These are phyloP conservation scores for Lucilia sericata DNA, from an alignment of 1,140 invertebrate genomes.

Conservation along the genomic window DNA sequence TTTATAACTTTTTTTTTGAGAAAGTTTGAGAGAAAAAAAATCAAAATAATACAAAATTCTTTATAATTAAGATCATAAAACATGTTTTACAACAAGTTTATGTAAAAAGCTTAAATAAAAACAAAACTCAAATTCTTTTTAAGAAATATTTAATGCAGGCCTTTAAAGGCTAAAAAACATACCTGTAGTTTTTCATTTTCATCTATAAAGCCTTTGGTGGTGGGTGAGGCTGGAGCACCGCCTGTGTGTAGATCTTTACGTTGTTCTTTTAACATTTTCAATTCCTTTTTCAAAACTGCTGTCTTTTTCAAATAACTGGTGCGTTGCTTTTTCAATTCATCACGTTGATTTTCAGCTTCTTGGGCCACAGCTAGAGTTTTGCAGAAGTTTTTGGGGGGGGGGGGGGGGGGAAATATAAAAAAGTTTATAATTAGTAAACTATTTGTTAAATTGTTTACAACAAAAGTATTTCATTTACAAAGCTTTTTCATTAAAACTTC, in stretches of 20 bases:
- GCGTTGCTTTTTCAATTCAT: slow-evolving; percentile 79
- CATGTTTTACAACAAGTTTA: not conserved
- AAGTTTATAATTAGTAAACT: not conserved
- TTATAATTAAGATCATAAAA: not conserved
- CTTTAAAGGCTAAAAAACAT: slow-evolving; percentile 51
- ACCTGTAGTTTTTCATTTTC: slow-evolving; percentile 87
- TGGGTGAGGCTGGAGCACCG: slow-evolving; percentile 73
- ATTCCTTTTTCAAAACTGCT: slow-evolving; percentile 77
- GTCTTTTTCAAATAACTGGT: slow-evolving; percentile 83
- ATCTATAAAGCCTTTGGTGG: slow-evolving; percentile 78
- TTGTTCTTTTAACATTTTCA: slow-evolving; percentile 81
- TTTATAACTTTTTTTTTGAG: not conserved
- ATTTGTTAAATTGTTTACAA: not conserved
- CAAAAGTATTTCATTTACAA: slow-evolving; percentile 4
- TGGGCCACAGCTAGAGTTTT: slow-evolving; percentile 76
- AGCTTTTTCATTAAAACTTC: not conserved
- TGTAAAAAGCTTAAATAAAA: slow-evolving; percentile 19
- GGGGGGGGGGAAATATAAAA: slow-evolving; percentile 49
- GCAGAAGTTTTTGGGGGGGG: slow-evolving; percentile 59
- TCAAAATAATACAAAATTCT: slow-evolving; percentile 32
- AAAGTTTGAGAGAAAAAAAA: not conserved
- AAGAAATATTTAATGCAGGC: not conserved
- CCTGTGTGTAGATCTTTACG: slow-evolving; percentile 77
- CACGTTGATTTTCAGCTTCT: slow-evolving; percentile 83
- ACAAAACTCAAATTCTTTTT: slow-evolving; percentile 6